Conservation (phyloP, 2,797 vertebrate species). For the Melanotaenia maccullochi region DNA sequence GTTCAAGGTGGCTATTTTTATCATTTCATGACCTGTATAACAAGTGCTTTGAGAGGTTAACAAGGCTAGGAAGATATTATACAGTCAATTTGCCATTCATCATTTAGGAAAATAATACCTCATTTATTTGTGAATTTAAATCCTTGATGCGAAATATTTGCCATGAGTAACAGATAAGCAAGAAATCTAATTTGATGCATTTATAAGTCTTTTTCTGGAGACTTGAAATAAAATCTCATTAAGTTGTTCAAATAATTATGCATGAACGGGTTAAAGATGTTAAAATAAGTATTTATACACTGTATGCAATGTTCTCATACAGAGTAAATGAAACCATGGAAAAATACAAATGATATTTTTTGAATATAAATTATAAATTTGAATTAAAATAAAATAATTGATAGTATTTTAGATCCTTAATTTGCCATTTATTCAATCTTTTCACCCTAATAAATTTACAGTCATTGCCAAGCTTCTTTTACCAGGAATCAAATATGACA, state of each 20-base stretch:
- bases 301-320: not conserved
- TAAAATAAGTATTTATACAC: slow-evolving; percentile 1
- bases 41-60: not conserved
- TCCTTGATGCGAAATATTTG: not conserved
- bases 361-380: slow-evolving; percentile 21
- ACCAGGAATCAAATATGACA: slow-evolving; percentile 42
- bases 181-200: not conserved
- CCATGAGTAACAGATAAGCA: not conserved
- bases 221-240: not conserved
- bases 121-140: not conserved
- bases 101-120: not conserved
- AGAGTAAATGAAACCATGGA: not conserved
- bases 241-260: not conserved
- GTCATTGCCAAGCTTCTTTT: slow-evolving; percentile 7
- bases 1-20: not conserved
- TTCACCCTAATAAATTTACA: slow-evolving; percentile 13
- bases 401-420: not conserved
- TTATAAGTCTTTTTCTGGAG: not conserved
- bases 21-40: not conserved
- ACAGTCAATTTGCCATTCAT: not conserved
- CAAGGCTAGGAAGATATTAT: not conserved
- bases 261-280: slow-evolving; percentile 1
- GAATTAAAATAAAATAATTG: slow-evolving; percentile 7
- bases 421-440: slow-evolving; percentile 7
- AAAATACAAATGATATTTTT: too few species aligned